Percentiles rank a stretch among this genome's conserved stretches.
Conservation (phyloP, 2,113 vertebrate genomes). For the Ceyx margarethae region DNA sequence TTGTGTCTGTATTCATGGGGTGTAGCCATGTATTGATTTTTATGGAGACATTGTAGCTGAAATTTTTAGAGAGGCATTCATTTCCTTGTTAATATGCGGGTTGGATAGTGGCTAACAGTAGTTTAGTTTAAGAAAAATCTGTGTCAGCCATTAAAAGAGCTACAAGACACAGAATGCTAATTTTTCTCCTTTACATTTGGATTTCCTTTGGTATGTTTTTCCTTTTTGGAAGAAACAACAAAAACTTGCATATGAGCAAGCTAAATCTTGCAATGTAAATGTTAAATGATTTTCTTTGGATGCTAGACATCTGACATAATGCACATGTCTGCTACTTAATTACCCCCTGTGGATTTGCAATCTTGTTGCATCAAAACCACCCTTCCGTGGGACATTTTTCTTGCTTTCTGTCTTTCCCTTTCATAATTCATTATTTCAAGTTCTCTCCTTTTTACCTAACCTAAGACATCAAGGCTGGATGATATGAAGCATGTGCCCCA, state of each 20-base stretch:
- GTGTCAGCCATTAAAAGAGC: conserved; percentile 70
- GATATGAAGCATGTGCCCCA: not conserved
- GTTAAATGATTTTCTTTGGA: conserved; percentile 53
- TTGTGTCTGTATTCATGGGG: conserved; percentile 73
- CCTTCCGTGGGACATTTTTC: conserved; percentile 47
- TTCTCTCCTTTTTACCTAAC: conserved; percentile 23
- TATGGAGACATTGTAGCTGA: conserved; percentile 69
- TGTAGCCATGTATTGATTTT: conserved; percentile 72
- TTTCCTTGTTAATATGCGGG: conserved; percentile 72
- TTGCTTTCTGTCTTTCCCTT: conserved; percentile 6
- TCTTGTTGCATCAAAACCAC: conserved; percentile 47
- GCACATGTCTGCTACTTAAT: conserved; percentile 58
- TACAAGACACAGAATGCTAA: conserved; percentile 61
- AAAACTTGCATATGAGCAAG: conserved; percentile 59
- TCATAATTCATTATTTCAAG: conserved; percentile 37
- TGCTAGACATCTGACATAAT: conserved; percentile 56
- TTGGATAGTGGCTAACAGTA: conserved; percentile 60
- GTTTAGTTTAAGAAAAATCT: conserved; percentile 75
- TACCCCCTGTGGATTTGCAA: conserved; percentile 64
- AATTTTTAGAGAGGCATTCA: conserved; percentile 70
- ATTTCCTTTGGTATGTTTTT: conserved; percentile 31
- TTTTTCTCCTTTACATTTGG: conserved; percentile 39
- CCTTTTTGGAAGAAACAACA: conserved; percentile 52
- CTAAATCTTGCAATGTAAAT: conserved; percentile 52
- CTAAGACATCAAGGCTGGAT: conserved; percentile 30